These are phyloP conservation scores for Pelecanus crispus DNA, from an alignment of 2,113 vertebrate genomes.

Conservation along the genomic window DNA sequence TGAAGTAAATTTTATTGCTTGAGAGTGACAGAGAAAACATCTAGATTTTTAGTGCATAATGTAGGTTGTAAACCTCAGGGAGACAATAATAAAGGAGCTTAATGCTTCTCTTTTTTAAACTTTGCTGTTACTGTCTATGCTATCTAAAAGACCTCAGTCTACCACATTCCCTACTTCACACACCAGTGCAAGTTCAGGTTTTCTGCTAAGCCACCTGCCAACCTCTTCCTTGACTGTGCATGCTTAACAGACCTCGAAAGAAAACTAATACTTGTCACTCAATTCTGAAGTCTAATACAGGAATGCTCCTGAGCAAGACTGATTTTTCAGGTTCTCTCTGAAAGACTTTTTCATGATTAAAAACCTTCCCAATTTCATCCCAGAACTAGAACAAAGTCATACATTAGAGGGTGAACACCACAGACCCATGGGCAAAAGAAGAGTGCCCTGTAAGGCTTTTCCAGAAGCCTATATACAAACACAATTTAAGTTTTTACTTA, in stretches of 20 bases:
- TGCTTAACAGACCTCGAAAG: not conserved
- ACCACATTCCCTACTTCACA: not conserved
- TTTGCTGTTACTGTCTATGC: not conserved
- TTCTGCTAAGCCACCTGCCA: not conserved
- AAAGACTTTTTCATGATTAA: not conserved
- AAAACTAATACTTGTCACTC: not conserved
- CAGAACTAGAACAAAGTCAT: not conserved
- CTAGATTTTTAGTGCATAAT: not conserved
- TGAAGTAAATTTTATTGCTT: slow-evolving; percentile 51
- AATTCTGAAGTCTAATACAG: not conserved
- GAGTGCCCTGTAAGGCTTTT: not conserved
- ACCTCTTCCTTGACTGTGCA: not conserved
- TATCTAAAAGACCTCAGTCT: not conserved
- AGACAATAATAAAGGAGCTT: not conserved
- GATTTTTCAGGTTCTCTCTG: not conserved
- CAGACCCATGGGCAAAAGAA: not conserved
- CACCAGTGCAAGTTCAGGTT: not conserved
- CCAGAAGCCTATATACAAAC: not conserved
- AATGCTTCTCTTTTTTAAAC: not conserved
- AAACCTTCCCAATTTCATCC: not conserved
- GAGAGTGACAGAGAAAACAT: slow-evolving; percentile 31
- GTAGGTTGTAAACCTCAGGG: not conserved
- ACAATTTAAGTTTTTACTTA: not conserved
- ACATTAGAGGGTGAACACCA: not conserved
- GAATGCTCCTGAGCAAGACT: not conserved